These are phyloP conservation scores for Amiota minor DNA, from an alignment of 2,888 invertebrate species.

Conservation along the genomic window DNA sequence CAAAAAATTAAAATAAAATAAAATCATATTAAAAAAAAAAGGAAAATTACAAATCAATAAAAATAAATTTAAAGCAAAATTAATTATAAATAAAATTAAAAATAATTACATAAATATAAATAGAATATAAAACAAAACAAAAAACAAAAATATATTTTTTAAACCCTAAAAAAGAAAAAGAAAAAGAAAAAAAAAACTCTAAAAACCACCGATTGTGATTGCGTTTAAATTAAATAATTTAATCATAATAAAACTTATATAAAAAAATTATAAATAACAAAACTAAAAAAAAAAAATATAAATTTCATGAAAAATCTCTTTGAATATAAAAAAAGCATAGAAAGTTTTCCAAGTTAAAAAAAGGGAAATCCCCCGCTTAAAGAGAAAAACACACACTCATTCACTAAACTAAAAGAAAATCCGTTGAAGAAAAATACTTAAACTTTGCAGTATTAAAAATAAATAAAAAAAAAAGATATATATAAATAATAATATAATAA, in stretches of 20 bases:
- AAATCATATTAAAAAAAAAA: constrained; percentile 35
- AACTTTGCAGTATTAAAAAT: constrained; percentile 28
- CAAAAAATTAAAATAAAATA: constrained; percentile 24
- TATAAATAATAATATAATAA: too few species aligned
- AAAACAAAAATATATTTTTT: constrained; percentile 46
- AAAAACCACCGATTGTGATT: constrained; percentile 74
- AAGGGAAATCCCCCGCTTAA: too few species aligned
- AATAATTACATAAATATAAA: constrained; percentile 50
- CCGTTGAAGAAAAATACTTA: constrained; percentile 34
- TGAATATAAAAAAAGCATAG: constrained; percentile 20
- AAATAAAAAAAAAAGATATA: constrained; percentile 27
- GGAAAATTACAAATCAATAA: constrained; percentile 34
- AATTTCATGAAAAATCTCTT: constrained; percentile 17
- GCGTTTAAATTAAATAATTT: constrained; percentile 71
- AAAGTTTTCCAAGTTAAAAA: too few species aligned
- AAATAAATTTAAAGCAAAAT: constrained; percentile 41
- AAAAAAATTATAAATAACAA: constrained; percentile 48
- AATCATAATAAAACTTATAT: constrained; percentile 38
- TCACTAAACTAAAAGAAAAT: constrained; percentile 27
- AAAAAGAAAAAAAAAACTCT: constrained; percentile 52
- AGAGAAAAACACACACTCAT: too few species aligned
- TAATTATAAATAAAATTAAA: constrained; percentile 49
- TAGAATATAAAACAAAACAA: constrained; percentile 43
- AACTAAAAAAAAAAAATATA: constrained; percentile 27
- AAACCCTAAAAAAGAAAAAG: constrained; percentile 47